Evolutionary conservation across 2,888 invertebrate genomes (phyloP), one percentile per base, ranked within the genome.

Genomic region (Cancer borealis): DNA sequence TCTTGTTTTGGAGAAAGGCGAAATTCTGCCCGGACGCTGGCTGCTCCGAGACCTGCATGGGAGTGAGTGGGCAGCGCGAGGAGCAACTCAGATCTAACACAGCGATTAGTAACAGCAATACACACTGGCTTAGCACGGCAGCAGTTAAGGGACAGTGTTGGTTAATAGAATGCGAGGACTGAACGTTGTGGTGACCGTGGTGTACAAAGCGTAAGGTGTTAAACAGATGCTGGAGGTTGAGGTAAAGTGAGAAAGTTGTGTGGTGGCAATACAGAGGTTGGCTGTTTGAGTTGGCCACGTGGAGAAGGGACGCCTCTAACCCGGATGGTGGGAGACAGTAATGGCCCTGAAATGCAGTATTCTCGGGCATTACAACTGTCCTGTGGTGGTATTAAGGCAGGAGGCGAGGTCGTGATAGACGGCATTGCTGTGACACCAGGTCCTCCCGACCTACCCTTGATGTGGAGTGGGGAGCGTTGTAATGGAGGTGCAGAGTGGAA

Each of bases 231-330:
- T n/a, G 10, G 26, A 79, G 26, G 26, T n/a, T 79, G 73, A 79
- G 73, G 73, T 54, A 26, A 26, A 26, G n/a, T 79, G 26, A 60
- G 73, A 79, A 79, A 79, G n/a, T 79, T 26, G 26, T 79, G 73
- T 79, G 73, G 2, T 26, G 73, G 73, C 26, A 79, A 79, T 79
- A 79, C n/a, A 79, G 26, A 79, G 73, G n/a, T 79, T 26, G 26
- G 73, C 26, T 79, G 73, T 79, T 79, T 79, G 73, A 79, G n/a
- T 10, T 79, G n/a, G 73, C 73, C 73, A 79, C 26, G 73, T 26
- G 73, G 73, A 79, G 73, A 26, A 79, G 26, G 73, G 73, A 79
- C 26, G 30, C 73, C 73, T 10, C n/a, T 26, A 79, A 26, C 26
- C 26, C 10, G 73, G 73, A 79, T 26, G 26, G 73, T 26, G 26